Conservation (phyloP, 2,113 vertebrate genomes). For the Pipa parva region DNA sequence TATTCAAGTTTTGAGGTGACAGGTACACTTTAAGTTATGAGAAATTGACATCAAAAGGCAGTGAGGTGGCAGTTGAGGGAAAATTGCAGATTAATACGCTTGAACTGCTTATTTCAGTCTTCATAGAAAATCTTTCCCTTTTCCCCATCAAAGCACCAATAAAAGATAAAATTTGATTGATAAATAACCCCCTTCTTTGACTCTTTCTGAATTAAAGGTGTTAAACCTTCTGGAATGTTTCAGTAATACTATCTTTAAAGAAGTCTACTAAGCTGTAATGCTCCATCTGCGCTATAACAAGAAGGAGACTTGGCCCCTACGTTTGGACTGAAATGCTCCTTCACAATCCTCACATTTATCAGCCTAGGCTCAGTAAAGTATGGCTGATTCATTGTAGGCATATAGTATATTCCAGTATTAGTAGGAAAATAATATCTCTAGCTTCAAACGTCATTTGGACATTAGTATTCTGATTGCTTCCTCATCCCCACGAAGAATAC, state of each 20-base stretch:
- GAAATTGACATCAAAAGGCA: too few species aligned
- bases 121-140: too few species aligned
- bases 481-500: constrained; percentile 46
- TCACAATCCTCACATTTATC: constrained; percentile 5
- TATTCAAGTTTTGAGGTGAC: too few species aligned
- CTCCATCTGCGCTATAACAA: neutral
- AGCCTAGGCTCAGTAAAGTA: constrained; percentile 5
- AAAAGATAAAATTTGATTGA: too few species aligned
- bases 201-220: too few species aligned
- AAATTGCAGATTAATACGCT: too few species aligned
- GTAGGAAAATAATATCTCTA: constrained; percentile 46
- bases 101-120: too few species aligned
- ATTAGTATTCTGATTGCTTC: constrained; percentile 48
- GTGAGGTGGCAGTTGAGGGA: too few species aligned
- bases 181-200: too few species aligned
- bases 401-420: constrained; percentile 45
- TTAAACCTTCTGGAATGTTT: too few species aligned
- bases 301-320: neutral
- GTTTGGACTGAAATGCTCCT: constrained; percentile 23
- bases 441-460: constrained; percentile 50
- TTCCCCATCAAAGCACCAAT: too few species aligned
- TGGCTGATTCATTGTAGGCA: constrained; percentile 12
- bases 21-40: too few species aligned
- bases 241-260: neutral
- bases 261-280: constrained; percentile 10